These are phyloP conservation scores for Magallana ariakensis DNA, from an alignment of 1,140 invertebrate genomes.

Conservation along the genomic window DNA sequence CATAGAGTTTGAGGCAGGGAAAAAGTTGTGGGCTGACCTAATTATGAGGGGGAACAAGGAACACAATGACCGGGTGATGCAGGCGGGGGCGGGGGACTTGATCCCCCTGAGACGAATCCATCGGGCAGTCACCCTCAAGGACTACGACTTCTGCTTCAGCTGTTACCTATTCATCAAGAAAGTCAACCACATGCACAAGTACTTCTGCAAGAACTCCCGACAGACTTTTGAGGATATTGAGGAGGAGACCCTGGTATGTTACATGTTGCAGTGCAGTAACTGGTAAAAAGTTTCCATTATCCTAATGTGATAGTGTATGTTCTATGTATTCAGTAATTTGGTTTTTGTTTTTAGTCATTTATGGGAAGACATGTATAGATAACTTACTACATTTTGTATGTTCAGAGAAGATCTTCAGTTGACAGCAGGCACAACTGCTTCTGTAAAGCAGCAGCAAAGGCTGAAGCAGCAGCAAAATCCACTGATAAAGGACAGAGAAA, in stretches of 20 bases:
- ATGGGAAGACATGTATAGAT: too few relatives aligned
- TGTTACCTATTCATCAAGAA: neutral
- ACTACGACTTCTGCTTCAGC: conserved; percentile 8
- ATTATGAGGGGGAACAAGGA: neutral
- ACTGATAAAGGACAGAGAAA: neutral
- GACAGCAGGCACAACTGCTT: neutral
- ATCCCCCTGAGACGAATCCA: neutral
- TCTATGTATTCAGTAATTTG: too few relatives aligned
- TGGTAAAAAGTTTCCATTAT: too few relatives aligned
- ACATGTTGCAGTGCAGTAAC: too few relatives aligned
- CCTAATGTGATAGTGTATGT: too few relatives aligned
- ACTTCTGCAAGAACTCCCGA: neutral
- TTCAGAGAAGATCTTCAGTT: neutral
- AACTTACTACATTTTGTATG: neutral
- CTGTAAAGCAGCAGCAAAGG: neutral
- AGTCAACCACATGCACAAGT: neutral
- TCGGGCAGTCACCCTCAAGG: neutral
- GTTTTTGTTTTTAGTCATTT: too few relatives aligned
- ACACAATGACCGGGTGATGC: conserved; percentile 1
- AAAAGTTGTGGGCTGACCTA: conserved; percentile 1
- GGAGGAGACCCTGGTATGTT: neutral
- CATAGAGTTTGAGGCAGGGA: conserved; percentile 1
- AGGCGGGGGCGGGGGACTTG: neutral
- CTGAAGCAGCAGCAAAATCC: neutral
- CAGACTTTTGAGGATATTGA: conserved; percentile 7